Conservation (phyloP, 2,113 vertebrate genomes). For the Aleadryas rufinucha region DNA sequence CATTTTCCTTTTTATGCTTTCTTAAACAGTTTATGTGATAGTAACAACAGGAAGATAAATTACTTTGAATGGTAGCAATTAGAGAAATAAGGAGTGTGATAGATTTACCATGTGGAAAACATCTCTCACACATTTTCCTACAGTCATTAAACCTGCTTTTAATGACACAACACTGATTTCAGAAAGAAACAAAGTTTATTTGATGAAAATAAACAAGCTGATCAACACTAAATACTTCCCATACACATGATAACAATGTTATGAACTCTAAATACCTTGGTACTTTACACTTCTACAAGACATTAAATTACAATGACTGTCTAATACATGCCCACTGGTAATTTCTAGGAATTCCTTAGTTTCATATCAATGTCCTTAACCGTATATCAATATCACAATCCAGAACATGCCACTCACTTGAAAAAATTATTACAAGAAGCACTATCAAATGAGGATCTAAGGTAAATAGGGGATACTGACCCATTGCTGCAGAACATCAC, state of each 20-base stretch:
- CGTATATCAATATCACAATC: slow-evolving; percentile 82
- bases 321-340: slow-evolving; percentile 84
- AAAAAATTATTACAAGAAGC: slow-evolving; percentile 84
- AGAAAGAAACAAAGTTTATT: slow-evolving; percentile 92
- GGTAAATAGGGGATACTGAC: slow-evolving; percentile 73
- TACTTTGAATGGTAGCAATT: slow-evolving; percentile 63
- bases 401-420: slow-evolving; percentile 86
- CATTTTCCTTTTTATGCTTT: slow-evolving; percentile 58
- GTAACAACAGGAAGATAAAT: slow-evolving; percentile 68
- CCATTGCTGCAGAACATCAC: slow-evolving; percentile 75
- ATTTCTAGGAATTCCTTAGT: slow-evolving; percentile 80
- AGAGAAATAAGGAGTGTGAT: slow-evolving; percentile 53
- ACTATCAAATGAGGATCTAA: slow-evolving; percentile 75
- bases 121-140: slow-evolving; percentile 58
- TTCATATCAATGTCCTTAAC: slow-evolving; percentile 82
- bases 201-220: slow-evolving; percentile 87
- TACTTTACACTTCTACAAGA: slow-evolving; percentile 78
- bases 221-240: slow-evolving; percentile 85
- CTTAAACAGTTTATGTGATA: slow-evolving; percentile 65
- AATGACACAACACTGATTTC: slow-evolving; percentile 64
- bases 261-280: slow-evolving; percentile 77
- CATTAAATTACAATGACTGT: slow-evolving; percentile 80
- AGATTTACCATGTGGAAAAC: slow-evolving; percentile 68
- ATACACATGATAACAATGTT: slow-evolving; percentile 82
- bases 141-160: slow-evolving; percentile 44